Evolutionary conservation across 35 echinoderm and acorn worm genomes (phyloP).

Genomic region (Strongylocentrotus purpuratus): DNA sequence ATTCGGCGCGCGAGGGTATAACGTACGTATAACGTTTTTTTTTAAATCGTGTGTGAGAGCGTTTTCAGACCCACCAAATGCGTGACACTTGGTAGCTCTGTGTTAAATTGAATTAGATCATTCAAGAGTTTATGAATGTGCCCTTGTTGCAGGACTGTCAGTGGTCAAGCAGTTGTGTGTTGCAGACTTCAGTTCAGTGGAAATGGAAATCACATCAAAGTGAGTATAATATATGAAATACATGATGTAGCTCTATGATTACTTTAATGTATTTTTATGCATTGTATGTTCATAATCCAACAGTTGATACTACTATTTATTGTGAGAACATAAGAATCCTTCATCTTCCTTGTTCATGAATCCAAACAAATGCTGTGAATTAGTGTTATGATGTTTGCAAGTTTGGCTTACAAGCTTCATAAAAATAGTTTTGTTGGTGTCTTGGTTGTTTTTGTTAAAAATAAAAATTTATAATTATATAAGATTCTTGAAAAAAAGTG

Average conservation of each 20-base stretch:
- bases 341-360: not conserved
- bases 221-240: constrained; percentile 49
- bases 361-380: not conserved
- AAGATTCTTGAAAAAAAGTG: too few relatives aligned
- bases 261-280: not conserved
- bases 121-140: too few relatives aligned
- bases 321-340: not conserved
- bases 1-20: too few relatives aligned
- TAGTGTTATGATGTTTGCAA: not conserved
- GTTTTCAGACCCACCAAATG: too few relatives aligned
- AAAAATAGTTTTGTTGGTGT: too few relatives aligned
- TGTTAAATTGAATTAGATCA: too few relatives aligned
- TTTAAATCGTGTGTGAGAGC: too few relatives aligned
- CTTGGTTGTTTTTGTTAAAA: too few relatives aligned
- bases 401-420: too few relatives aligned
- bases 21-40: too few relatives aligned
- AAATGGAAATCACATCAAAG: constrained; percentile 98
- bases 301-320: not conserved
- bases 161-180: constrained; percentile 93
- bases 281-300: not conserved
- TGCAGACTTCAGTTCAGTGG: constrained; percentile 92
- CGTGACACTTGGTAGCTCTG: too few relatives aligned
- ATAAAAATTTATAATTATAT: too few relatives aligned
- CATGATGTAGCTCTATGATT: not conserved
- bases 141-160: not conserved